These are phyloP conservation scores for Tipula lateralis DNA, from an alignment of 2,888 invertebrate genomes.

Conservation along the genomic window DNA sequence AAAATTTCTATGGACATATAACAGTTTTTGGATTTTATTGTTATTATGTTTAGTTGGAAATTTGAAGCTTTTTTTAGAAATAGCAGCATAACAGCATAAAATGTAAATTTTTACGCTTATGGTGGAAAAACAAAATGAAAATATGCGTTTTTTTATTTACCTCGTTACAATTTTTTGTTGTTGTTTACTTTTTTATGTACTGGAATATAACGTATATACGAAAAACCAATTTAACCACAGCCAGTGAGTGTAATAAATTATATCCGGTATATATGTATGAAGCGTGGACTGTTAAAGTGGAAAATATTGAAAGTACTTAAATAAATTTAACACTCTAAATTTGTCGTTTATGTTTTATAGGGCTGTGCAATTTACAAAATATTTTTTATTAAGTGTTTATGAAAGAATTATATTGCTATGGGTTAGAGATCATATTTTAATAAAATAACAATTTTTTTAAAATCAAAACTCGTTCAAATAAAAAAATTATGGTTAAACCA, in stretches of 20 bases:
- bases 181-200: not conserved
- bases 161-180: not conserved
- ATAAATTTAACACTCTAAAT: not conserved
- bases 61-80: not conserved
- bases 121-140: not conserved
- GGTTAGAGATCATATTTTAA: too few species aligned
- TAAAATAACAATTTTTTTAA: too few species aligned
- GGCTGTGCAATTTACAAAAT: not conserved
- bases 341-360: not conserved
- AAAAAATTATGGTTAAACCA: too few species aligned
- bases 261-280: not conserved
- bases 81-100: not conserved
- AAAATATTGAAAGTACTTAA: not conserved
- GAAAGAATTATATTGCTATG: not conserved
- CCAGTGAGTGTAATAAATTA: not conserved
- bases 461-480: too few species aligned
- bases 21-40: not conserved
- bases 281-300: not conserved
- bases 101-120: not conserved
- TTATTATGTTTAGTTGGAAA: not conserved
- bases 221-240: not conserved
- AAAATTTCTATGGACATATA: too few species aligned
- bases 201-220: not conserved
- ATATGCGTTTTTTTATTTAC: not conserved
- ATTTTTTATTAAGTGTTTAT: not conserved